A percentile compares a stretch with the other conserved stretches of the same genome.
phyloP scores from a whole-genome alignment of 2,888 invertebrate genomes.

The Aporophyla lueneburgensis region DNA sequence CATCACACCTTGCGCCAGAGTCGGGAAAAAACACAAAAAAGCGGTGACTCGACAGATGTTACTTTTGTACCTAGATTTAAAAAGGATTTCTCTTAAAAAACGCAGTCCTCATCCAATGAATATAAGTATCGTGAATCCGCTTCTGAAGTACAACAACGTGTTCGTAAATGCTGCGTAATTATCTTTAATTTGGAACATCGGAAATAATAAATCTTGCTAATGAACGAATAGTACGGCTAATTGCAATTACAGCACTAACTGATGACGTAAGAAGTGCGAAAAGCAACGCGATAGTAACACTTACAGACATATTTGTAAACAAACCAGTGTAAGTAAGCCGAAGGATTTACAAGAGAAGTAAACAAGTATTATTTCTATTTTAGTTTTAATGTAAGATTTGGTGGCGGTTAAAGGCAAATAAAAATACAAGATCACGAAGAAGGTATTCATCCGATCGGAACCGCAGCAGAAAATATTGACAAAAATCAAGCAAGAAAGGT shows the following conservation, averaged over 20 bases:
- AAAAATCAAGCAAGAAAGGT: neutral
- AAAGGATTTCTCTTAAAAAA: slow-evolving; percentile 50
- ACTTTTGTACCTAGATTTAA: slow-evolving; percentile 57
- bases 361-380: neutral
- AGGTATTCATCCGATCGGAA: neutral
- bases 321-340: slow-evolving; percentile 16
- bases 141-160: slow-evolving; percentile 39
- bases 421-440: neutral
- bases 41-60: slow-evolving; percentile 71
- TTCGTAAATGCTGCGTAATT: slow-evolving; percentile 37
- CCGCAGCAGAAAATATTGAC: neutral
- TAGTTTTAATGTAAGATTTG: neutral
- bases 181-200: slow-evolving; percentile 44
- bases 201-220: slow-evolving; percentile 48
- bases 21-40: slow-evolving; percentile 68
- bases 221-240: slow-evolving; percentile 49
- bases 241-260: slow-evolving; percentile 42
- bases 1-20: slow-evolving; percentile 77
- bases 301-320: slow-evolving; percentile 14
- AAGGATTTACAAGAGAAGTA: slow-evolving; percentile 7
- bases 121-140: slow-evolving; percentile 42
- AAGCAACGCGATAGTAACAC: slow-evolving; percentile 31
- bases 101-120: slow-evolving; percentile 12
- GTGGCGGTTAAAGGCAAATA: neutral
- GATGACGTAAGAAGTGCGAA: slow-evolving; percentile 58